A percentile compares a stretch with the other conserved stretches of the same genome.
Conservation (phyloP, 1,140 invertebrate species). For the Halictus rubicundus region DNA sequence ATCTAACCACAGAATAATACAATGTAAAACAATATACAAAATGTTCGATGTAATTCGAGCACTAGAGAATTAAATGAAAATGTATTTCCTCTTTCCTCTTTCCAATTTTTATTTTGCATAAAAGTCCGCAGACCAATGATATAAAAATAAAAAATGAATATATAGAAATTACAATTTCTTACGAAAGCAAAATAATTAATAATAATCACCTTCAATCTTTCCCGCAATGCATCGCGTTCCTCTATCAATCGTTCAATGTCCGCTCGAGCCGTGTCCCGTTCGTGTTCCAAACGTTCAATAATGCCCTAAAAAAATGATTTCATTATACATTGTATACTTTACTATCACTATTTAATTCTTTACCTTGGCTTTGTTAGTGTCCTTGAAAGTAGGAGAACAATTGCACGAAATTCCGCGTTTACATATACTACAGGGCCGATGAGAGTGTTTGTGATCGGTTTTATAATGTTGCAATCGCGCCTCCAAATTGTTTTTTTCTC, state of each 20-base stretch:
- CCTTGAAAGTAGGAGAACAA: slow-evolving; percentile 29
- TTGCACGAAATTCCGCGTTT: slow-evolving; percentile 47
- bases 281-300: slow-evolving; percentile 79
- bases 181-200: no score
- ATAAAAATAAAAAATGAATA: background rate
- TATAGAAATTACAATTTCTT: no score
- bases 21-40: background rate
- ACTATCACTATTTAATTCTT: background rate
- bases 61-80: no score
- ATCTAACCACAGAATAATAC: slow-evolving; percentile 65
- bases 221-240: slow-evolving; percentile 81
- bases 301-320: slow-evolving; percentile 70
- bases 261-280: slow-evolving; percentile 80
- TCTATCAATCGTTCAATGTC: slow-evolving; percentile 81
- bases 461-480: slow-evolving; percentile 69
- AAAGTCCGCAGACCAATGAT: no score
- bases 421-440: slow-evolving; percentile 60
- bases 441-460: slow-evolving; percentile 57
- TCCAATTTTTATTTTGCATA: no score
- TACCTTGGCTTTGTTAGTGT: slow-evolving; percentile 60
- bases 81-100: no score
- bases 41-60: no score
- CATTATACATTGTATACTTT: background rate
- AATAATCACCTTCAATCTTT: slow-evolving; percentile 79
- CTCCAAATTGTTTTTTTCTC: slow-evolving; percentile 78